Percentiles rank a stretch among this genome's conserved stretches.
Conservation (phyloP, 2,888 invertebrate species). For the Dicyrtomina minuta region DNA sequence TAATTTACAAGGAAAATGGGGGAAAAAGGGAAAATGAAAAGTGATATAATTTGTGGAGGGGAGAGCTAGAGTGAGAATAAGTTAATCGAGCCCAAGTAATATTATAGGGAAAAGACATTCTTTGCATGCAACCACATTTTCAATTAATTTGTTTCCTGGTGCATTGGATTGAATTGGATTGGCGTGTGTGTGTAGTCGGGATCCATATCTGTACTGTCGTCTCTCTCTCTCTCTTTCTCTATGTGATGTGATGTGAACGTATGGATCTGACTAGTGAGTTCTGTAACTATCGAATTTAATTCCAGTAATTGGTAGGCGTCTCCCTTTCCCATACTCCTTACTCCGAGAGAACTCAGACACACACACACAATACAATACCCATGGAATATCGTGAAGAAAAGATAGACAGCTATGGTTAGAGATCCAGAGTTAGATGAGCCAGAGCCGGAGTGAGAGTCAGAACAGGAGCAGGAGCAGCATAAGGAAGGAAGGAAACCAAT, state of each 20-base stretch:
- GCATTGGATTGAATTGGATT: not conserved
- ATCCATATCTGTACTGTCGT: not conserved
- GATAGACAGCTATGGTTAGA: not conserved
- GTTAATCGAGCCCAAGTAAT: constrained; percentile 2
- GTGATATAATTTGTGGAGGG: not conserved
- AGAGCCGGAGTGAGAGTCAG: no score
- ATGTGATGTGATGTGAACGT: not conserved
- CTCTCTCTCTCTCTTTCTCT: not conserved
- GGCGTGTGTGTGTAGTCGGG: constrained; percentile 1
- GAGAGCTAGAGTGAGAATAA: constrained; percentile 19
- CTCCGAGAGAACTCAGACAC: not conserved
- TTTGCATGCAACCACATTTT: constrained; percentile 32
- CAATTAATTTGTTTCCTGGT: constrained; percentile 27
- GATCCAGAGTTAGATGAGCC: no score
- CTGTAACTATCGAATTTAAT: constrained; percentile 23
- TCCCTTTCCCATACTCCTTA: not conserved
- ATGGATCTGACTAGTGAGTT: constrained; percentile 1
- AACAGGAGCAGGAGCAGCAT: no score
- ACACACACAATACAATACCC: no score
- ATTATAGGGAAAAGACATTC: constrained; percentile 10
- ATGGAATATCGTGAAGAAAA: not conserved
- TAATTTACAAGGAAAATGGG: not conserved
- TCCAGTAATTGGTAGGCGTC: constrained; percentile 33
- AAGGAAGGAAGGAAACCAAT: no score
- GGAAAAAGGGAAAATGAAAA: not conserved